A percentile compares a stretch with the other conserved stretches of the same genome.
Conservation (phyloP, 2,113 vertebrate species). For the Chionomys nivalis region DNA sequence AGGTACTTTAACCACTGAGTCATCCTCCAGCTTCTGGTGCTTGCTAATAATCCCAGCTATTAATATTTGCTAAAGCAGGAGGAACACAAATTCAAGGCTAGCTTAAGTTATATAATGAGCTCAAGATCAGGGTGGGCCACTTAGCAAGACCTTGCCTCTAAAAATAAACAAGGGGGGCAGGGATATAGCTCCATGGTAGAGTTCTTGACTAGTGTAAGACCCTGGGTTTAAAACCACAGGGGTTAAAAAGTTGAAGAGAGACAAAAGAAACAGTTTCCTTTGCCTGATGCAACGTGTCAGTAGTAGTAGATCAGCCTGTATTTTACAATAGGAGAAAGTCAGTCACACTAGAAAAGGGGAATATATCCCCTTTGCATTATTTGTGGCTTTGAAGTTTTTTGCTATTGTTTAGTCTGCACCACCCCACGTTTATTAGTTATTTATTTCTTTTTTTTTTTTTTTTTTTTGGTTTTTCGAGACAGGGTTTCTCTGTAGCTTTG, state of each 20-base stretch:
- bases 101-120: neutral
- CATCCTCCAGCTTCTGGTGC: neutral
- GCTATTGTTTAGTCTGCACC: neutral
- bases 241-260: neutral
- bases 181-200: neutral
- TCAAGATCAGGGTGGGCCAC: neutral
- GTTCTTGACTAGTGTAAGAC: neutral
- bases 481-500: no score
- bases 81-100: neutral
- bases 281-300: neutral
- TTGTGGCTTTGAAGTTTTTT: neutral
- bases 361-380: neutral
- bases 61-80: neutral
- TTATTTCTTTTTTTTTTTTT: no score
- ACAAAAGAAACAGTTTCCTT: slow-evolving; percentile 32
- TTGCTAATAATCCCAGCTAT: neutral
- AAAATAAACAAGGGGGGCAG: neutral
- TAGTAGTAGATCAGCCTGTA: neutral
- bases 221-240: neutral
- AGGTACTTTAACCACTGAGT: neutral
- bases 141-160: neutral
- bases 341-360: neutral
- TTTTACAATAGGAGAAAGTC: slow-evolving; percentile 20
- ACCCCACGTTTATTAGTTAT: neutral
- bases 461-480: no score